Percentiles rank a stretch among this genome's conserved stretches.
Evolutionary conservation across 2,797 vertebrate species (phyloP).

Genomic region (Artibeus jamaicensis): DNA sequence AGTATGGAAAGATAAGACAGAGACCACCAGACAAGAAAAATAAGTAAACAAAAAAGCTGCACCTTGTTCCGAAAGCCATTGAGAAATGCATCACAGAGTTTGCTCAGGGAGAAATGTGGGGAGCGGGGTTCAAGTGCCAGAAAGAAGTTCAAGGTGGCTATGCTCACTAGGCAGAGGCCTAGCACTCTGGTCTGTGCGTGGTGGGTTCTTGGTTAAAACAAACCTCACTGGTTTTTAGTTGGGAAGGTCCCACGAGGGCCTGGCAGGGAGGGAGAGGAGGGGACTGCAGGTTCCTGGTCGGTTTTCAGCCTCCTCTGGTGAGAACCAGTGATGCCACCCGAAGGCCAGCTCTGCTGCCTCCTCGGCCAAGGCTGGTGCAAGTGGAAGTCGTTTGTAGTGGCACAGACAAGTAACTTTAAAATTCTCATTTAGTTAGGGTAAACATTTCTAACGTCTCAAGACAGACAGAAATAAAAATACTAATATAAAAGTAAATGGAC

Average conservation of each 20-base stretch:
- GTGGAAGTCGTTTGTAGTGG: not conserved
- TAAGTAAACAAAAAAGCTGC: not conserved
- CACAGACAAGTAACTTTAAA: not conserved
- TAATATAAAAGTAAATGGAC: not conserved
- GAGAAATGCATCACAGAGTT: not conserved
- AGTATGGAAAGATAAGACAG: not conserved
- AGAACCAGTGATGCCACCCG: not conserved
- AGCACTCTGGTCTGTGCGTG: not conserved
- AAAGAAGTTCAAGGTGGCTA: not conserved
- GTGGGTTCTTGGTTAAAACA: not conserved
- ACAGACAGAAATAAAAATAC: constrained; percentile 2
- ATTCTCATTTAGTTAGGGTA: not conserved
- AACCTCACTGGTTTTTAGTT: not conserved
- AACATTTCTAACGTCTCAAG: not conserved
- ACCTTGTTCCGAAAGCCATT: not conserved
- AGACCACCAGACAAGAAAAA: not conserved
- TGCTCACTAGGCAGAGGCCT: no score
- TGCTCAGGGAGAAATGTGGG: not conserved
- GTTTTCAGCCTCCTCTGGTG: not conserved
- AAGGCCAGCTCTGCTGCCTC: not conserved
- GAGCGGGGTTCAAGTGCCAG: not conserved
- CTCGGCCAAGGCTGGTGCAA: not conserved
- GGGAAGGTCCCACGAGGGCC: not conserved
- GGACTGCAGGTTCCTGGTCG: not conserved
- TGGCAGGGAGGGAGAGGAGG: fast-evolving